These are phyloP conservation scores for cat (Felis catus) DNA, from an alignment of 2,113 vertebrate species.

Conservation along the genomic window DNA sequence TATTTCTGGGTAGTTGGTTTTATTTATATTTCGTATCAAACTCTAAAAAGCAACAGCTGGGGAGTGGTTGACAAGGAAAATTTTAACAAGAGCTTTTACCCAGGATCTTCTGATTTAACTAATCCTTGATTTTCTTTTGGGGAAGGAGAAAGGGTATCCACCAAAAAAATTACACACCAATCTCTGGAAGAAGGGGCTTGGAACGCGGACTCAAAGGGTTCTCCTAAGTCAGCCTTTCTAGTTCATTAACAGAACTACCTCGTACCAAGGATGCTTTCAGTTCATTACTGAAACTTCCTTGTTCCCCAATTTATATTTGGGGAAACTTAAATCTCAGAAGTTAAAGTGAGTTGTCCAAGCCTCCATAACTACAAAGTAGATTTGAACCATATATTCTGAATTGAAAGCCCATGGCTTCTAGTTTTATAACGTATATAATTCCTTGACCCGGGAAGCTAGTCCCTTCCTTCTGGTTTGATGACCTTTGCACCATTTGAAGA, in stretches of 20 bases:
- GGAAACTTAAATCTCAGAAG: background rate
- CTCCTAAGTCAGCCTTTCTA: background rate
- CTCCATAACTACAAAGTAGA: background rate
- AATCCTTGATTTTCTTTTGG: background rate
- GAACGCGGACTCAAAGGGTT: background rate
- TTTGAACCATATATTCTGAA: background rate
- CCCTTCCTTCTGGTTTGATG: background rate
- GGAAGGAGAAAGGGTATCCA: background rate
- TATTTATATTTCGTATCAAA: conserved; percentile 74
- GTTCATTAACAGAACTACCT: background rate
- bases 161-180: background rate
- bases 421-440: background rate
- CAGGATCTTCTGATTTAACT: background rate
- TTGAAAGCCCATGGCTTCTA: background rate
- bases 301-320: background rate
- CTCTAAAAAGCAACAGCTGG: conserved; percentile 76
- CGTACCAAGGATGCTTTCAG: background rate
- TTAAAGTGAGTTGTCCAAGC: background rate
- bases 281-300: too few species aligned
- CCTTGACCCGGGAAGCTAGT: background rate
- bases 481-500: background rate
- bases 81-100: background rate
- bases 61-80: background rate
- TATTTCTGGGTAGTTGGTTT: conserved; percentile 69
- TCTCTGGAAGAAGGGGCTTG: conserved; percentile 14